Evolutionary conservation across 2,888 invertebrate genomes (phyloP).

Genomic region (Noctua comes): DNA sequence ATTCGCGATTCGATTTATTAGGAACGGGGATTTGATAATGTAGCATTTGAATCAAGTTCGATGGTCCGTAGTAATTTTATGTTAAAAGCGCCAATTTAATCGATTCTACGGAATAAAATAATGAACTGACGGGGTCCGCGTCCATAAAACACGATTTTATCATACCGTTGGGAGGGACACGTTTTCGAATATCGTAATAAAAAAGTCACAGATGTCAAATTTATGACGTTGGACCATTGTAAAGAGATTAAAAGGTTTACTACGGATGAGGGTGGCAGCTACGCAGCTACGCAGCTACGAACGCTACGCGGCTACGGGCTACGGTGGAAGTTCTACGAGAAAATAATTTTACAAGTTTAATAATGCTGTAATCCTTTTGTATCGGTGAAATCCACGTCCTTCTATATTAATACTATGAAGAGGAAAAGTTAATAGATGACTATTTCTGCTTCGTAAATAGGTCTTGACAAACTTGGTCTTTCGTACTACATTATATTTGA

Average conservation of each 20-base stretch:
- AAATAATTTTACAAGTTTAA: constrained; percentile 78
- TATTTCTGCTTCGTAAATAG: constrained; percentile 14
- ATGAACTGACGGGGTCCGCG: constrained; percentile 85
- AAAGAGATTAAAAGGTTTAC: constrained; percentile 90
- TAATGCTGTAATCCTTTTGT: constrained; percentile 77
- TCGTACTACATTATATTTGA: not conserved
- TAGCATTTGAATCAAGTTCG: constrained; percentile 57
- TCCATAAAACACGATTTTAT: constrained; percentile 90
- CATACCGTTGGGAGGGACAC: constrained; percentile 88
- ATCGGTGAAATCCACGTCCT: constrained; percentile 63
- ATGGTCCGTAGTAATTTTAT: constrained; percentile 67
- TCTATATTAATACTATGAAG: constrained; percentile 41
- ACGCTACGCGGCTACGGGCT: constrained; percentile 70
- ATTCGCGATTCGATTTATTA: constrained; percentile 41
- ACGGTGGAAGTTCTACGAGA: constrained; percentile 77
- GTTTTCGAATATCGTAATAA: constrained; percentile 90
- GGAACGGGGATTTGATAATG: constrained; percentile 46
- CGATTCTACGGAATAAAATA: constrained; percentile 87
- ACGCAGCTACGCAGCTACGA: constrained; percentile 71
- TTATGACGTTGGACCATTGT: constrained; percentile 89
- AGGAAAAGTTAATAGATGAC: constrained; percentile 28
- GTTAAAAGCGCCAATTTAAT: constrained; percentile 80
- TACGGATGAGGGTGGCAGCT: constrained; percentile 78
- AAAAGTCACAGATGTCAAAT: constrained; percentile 90
- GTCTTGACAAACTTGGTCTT: not conserved